Conservation (phyloP, 2,113 vertebrate genomes). For the Entosphenus tridentatus region DNA sequence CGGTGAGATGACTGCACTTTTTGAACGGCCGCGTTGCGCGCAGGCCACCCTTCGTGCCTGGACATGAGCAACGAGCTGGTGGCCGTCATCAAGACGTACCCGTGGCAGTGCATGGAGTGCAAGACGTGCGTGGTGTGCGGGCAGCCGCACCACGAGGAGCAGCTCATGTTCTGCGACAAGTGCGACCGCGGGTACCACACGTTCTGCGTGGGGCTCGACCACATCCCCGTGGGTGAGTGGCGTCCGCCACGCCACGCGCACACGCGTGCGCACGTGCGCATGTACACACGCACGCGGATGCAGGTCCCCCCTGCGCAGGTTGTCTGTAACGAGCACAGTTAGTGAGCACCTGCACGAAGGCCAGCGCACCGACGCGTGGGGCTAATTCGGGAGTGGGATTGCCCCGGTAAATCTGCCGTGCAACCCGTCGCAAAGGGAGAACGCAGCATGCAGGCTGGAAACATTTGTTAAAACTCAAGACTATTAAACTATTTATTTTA, state of each 20-base stretch:
- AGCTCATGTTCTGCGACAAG: constrained; percentile 99
- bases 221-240: constrained; percentile 61
- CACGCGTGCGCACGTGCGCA: background rate
- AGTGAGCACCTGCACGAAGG: background rate
- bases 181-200: constrained; percentile 95
- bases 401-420: no score
- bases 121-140: constrained; percentile 84
- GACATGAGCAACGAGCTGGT: constrained; percentile 70
- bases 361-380: no score
- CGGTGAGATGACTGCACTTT: no score
- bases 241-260: background rate
- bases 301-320: background rate
- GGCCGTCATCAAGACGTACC: constrained; percentile 72
- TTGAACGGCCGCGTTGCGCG: background rate
- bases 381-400: no score
- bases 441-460: no score
- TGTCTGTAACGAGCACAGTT: background rate
- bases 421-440: no score
- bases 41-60: constrained; percentile 91
- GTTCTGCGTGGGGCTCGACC: constrained; percentile 79
- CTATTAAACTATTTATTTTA: no score
- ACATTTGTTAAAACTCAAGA: no score
- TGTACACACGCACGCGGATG: background rate
- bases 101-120: constrained; percentile 98
- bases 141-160: constrained; percentile 90